Evolutionary conservation across 2,888 invertebrate species (phyloP).

Genomic region (Marasmarcha lunaedactyla): DNA sequence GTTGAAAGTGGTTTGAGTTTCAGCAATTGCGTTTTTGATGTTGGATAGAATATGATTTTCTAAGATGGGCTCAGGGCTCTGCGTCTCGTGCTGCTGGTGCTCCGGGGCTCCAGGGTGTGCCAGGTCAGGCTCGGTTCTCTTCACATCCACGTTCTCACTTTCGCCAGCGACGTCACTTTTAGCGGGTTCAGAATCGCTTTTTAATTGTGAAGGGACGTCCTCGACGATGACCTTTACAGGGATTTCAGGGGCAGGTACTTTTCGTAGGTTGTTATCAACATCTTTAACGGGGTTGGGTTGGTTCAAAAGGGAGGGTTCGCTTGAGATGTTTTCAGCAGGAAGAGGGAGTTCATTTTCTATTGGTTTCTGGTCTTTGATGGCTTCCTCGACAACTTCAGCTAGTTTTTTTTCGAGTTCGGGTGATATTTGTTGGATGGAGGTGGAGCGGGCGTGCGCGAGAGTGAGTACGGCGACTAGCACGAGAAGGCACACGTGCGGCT

Average conservation of each 20-base stretch:
- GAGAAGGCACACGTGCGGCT: constrained; percentile 38
- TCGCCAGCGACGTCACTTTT: constrained; percentile 21
- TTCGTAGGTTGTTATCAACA: constrained; percentile 32
- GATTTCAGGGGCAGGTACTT: constrained; percentile 25
- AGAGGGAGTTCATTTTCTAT: not conserved
- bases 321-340: constrained; percentile 23
- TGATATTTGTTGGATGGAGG: constrained; percentile 28
- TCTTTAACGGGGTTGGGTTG: constrained; percentile 28
- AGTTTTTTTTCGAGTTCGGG: constrained; percentile 23
- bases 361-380: constrained; percentile 20
- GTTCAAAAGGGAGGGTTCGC: constrained; percentile 23
- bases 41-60: constrained; percentile 26
- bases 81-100: constrained; percentile 52
- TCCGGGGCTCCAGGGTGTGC: constrained; percentile 49
- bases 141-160: constrained; percentile 24
- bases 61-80: constrained; percentile 38
- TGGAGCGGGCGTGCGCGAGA: constrained; percentile 33
- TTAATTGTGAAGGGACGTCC: constrained; percentile 17
- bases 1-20: constrained; percentile 16
- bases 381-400: constrained; percentile 21
- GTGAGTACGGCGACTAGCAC: constrained; percentile 28
- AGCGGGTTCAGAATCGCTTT: constrained; percentile 16
- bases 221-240: constrained; percentile 45
- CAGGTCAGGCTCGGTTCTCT: constrained; percentile 37
- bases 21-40: constrained; percentile 19